These are phyloP conservation scores for Pipistrellus pygmaeus DNA, from an alignment of 2,797 vertebrate genomes.

Conservation along the genomic window DNA sequence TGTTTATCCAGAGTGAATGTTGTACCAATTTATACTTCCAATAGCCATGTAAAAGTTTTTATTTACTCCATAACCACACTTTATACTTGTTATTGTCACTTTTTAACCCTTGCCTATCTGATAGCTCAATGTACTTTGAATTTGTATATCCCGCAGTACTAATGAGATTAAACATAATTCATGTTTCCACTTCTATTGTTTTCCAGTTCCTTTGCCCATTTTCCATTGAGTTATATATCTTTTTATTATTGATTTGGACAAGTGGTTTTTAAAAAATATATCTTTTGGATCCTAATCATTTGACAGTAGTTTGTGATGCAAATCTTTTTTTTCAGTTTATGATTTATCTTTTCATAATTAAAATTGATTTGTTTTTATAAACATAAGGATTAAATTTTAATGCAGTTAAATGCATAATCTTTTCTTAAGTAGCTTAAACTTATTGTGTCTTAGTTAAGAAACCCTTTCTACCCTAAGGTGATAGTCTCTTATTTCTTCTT, in stretches of 20 bases:
- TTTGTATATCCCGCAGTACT: background rate
- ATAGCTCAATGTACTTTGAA: background rate
- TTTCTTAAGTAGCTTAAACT: slow-evolving; percentile 36
- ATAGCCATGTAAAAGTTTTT: background rate
- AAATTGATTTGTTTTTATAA: slow-evolving; percentile 20
- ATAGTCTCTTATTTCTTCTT: background rate
- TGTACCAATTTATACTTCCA: background rate
- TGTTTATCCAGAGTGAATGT: background rate
- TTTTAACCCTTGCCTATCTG: background rate
- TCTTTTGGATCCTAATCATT: background rate
- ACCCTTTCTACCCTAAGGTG: background rate
- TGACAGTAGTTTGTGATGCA: slow-evolving; percentile 34
- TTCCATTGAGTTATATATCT: background rate
- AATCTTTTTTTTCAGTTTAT: slow-evolving; percentile 36
- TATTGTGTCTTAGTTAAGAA: background rate
- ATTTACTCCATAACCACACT: background rate
- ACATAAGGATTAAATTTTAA: slow-evolving; percentile 26
- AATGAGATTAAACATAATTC: background rate
- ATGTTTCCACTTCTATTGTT: background rate
- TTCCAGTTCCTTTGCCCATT: background rate
- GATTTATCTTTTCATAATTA: slow-evolving; percentile 26
- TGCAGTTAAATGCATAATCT: background rate
- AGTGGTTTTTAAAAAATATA: background rate
- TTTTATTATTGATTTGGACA: slow-evolving; percentile 7
- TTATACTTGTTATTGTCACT: background rate